phyloP scores from a whole-genome alignment of 2,888 invertebrate species.

The Andrena marginata region DNA sequence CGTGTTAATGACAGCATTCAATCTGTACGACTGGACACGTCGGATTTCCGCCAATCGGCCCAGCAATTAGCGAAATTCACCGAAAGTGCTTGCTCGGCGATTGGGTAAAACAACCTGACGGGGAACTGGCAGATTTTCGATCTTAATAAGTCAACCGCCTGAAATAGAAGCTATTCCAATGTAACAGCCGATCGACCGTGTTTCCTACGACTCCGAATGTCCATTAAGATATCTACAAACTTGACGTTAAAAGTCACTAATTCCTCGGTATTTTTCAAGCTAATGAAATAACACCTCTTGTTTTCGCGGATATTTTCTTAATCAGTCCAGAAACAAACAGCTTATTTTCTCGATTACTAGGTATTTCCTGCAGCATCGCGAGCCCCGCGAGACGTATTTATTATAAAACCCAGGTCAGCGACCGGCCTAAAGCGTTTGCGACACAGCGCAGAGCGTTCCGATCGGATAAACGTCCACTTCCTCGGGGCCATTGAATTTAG shows the following conservation, averaged over 20 bases:
- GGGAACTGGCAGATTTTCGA: slow-evolving; percentile 24
- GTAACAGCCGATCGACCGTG: not conserved
- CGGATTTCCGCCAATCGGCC: slow-evolving; percentile 80
- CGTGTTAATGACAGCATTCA: slow-evolving; percentile 79
- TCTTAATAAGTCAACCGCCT: slow-evolving; percentile 26
- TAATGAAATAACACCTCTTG: too few relatives aligned
- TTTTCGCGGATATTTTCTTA: too few relatives aligned
- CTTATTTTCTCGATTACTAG: not conserved
- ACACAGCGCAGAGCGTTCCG: not conserved
- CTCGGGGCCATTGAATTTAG: not conserved
- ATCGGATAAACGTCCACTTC: not conserved
- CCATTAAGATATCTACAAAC: not conserved
- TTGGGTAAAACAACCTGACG: slow-evolving; percentile 68
- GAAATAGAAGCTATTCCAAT: slow-evolving; percentile 1
- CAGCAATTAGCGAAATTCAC: slow-evolving; percentile 82
- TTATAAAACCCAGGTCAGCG: not conserved
- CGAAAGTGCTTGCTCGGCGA: slow-evolving; percentile 74
- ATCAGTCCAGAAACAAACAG: not conserved
- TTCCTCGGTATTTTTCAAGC: not conserved
- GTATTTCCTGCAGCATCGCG: too few relatives aligned
- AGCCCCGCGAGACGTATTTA: not conserved
- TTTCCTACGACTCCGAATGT: not conserved
- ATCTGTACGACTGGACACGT: slow-evolving; percentile 68
- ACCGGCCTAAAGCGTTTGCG: not conserved
- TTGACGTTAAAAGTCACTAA: not conserved